These are phyloP conservation scores for Prenolepis imparis DNA, from an alignment of 2,888 invertebrate species.

Conservation along the genomic window DNA sequence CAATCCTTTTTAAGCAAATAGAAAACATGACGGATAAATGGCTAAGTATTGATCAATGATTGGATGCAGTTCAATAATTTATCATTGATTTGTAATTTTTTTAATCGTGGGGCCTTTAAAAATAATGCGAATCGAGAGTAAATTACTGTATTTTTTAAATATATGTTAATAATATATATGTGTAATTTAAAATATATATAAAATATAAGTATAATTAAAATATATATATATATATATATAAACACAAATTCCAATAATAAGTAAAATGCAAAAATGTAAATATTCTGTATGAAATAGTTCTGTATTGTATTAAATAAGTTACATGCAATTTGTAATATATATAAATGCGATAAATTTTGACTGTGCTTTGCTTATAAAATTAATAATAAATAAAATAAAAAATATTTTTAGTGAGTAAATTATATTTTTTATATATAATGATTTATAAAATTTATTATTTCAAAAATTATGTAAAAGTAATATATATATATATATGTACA, in stretches of 20 bases:
- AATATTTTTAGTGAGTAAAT: background rate
- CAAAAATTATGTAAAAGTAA: too few relatives aligned
- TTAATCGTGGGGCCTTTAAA: constrained; percentile 44
- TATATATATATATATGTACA: too few relatives aligned
- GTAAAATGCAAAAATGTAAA: background rate
- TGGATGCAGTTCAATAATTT: background rate
- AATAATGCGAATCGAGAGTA: background rate
- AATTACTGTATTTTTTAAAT: constrained; percentile 13
- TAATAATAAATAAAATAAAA: constrained; percentile 11
- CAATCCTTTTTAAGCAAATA: constrained; percentile 95
- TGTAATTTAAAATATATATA: background rate
- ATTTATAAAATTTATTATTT: background rate
- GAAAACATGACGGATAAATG: constrained; percentile 96
- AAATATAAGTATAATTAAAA: background rate
- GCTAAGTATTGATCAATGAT: constrained; percentile 93
- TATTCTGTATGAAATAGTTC: background rate
- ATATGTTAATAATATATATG: constrained; percentile 16
- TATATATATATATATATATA: background rate
- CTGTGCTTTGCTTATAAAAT: background rate
- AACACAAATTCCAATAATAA: background rate
- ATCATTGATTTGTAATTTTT: constrained; percentile 27
- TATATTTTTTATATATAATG: background rate
- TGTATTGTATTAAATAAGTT: background rate
- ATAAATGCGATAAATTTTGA: constrained; percentile 2
- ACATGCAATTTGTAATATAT: background rate